Evolutionary conservation across 1,140 invertebrate genomes (phyloP), one percentile per base, ranked within the genome.

Genomic region (Venturia canescens): DNA sequence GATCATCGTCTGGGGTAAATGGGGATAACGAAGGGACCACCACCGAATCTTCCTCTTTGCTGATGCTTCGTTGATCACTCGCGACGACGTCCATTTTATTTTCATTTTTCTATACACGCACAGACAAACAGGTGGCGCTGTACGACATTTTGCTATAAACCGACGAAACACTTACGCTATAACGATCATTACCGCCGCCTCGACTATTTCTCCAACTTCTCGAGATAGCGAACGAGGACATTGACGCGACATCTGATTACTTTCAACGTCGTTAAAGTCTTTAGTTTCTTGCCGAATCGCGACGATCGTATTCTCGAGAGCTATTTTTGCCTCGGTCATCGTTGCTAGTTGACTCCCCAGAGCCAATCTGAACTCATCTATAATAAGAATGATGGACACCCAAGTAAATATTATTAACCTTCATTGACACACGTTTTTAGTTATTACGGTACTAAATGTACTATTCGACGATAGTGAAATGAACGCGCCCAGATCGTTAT

Each of bases 281-380:
- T 69, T 9, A 6, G 16, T 69, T 48, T 71, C 34, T 29, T 48
- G 38, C 0, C 69, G 69, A 23, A 71, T 38, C 34, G 27, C 18
- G 2, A 48, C 31, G 18, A 71, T 38, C 34, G 69, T 48, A 16
- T 71, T 71, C 69, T 71, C 69, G 1, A 71, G 69, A 44, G 69
- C 69, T 3, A 71, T 18, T 5, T 71, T 71, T n/a, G 34, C 23
- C 21, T 71, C 69, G 4, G 69, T 44, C 34, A 71, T 71, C 18
- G 15, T 44, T 13, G 34, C 69, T 0, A 71, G 34, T 71, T 16
- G 16, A 71, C 48, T 23, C 3, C 18, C 69, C 31, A 71, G 31
- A 23, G 69, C 31, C 18, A 44, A 48, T 71, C 34, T 48, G 69
- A 3, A 71, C n/a, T 71, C 69, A n/a, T 71, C 69, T 71, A n/a